A percentile compares a stretch with the other conserved stretches of the same genome.
phyloP scores from a whole-genome alignment of 2,888 invertebrate genomes.

The Hofmannophila pseudospretella region DNA sequence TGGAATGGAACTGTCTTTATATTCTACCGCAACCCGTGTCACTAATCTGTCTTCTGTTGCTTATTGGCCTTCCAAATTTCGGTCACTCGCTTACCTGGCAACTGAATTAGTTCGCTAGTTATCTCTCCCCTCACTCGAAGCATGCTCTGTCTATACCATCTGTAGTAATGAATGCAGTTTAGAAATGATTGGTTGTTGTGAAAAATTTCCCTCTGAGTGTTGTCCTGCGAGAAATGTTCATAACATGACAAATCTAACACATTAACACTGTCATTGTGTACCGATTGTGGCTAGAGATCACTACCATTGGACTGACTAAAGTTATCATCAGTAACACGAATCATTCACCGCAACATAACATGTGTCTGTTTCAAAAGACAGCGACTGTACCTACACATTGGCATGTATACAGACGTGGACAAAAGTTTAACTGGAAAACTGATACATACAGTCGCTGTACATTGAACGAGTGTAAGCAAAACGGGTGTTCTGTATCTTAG shows the following conservation, averaged over 20 bases:
- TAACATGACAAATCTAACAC: conserved; percentile 43
- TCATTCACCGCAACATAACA: conserved; percentile 48
- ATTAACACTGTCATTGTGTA: conserved; percentile 43
- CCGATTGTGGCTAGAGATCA: conserved; percentile 36
- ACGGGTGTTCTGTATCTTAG: conserved; percentile 60
- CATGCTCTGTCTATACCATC: conserved; percentile 41
- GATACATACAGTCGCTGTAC: conserved; percentile 43
- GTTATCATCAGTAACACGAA: conserved; percentile 53
- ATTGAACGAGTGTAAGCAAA: conserved; percentile 46
- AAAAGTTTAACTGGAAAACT: background rate
- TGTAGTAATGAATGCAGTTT: conserved; percentile 45
- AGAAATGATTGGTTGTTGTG: conserved; percentile 58
- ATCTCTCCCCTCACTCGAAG: conserved; percentile 33
- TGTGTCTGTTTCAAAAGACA: conserved; percentile 40
- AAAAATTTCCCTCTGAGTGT: conserved; percentile 33
- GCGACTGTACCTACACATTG: conserved; percentile 32
- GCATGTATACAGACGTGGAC: conserved; percentile 1
- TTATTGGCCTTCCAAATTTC: conserved; percentile 49
- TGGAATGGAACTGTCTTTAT: conserved; percentile 28
- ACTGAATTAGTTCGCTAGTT: conserved; percentile 18
- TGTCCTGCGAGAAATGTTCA: conserved; percentile 30
- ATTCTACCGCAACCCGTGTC: conserved; percentile 20
- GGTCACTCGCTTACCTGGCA: conserved; percentile 43
- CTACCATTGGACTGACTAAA: conserved; percentile 44
- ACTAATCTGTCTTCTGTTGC: conserved; percentile 32